Conservation (phyloP, 2,797 vertebrate species). For the Chiloscyllium punctatum region DNA sequence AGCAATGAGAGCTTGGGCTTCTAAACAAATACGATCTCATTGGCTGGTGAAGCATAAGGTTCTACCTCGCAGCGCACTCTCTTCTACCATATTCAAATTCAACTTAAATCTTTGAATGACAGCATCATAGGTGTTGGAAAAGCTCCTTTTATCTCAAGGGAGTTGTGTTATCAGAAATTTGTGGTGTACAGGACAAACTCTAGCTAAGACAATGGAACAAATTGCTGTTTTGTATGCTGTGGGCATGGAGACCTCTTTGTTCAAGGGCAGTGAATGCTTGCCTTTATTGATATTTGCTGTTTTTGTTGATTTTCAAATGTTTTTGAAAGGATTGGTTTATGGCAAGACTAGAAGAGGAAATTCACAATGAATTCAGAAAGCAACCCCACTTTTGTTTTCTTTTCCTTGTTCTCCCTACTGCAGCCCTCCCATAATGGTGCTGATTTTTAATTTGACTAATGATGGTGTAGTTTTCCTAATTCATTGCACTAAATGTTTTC, state of each 20-base stretch:
- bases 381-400: too few relatives aligned
- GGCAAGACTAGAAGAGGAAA: constrained; percentile 2
- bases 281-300: background rate
- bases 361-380: background rate
- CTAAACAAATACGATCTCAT: background rate
- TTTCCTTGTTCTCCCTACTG: background rate
- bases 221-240: background rate
- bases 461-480: constrained; percentile 5
- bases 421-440: background rate
- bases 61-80: constrained; percentile 22
- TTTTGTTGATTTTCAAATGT: constrained; percentile 5
- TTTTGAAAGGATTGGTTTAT: background rate
- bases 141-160: background rate
- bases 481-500: constrained; percentile 31
- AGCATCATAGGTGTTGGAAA: constrained; percentile 13
- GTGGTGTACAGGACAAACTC: background rate
- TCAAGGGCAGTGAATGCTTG: background rate
- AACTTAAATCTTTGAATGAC: background rate
- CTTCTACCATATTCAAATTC: background rate
- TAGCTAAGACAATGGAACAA: background rate
- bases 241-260: background rate
- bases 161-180: constrained; percentile 13
- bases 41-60: constrained; percentile 1
- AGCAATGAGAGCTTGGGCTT: background rate
- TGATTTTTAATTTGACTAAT: constrained; percentile 18